Evolutionary conservation across 2,888 invertebrate genomes (phyloP).

Genomic region (Xestoiulus laeticollis): DNA sequence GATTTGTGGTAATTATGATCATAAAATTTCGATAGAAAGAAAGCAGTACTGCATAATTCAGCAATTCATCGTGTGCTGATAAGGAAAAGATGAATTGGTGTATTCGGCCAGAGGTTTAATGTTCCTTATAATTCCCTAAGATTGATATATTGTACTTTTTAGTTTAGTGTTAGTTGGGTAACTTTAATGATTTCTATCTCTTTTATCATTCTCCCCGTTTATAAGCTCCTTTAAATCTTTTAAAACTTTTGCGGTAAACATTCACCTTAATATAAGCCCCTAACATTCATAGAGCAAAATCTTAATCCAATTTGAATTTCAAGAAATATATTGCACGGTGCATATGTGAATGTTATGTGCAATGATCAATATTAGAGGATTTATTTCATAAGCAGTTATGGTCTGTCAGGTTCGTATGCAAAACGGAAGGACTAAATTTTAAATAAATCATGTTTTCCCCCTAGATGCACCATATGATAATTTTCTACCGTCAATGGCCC

Average conservation of each 20-base stretch:
- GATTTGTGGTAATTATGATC: constrained; percentile 34
- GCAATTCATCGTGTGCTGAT: constrained; percentile 1
- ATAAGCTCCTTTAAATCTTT: constrained; percentile 10
- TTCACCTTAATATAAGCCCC: neutral
- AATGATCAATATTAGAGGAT: constrained; percentile 14
- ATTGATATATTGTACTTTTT: constrained; percentile 17
- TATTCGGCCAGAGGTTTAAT: constrained; percentile 28
- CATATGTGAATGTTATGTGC: neutral
- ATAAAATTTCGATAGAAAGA: neutral
- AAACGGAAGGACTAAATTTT: constrained; percentile 34
- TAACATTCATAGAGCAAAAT: constrained; percentile 6
- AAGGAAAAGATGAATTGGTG: neutral
- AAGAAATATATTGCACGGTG: neutral
- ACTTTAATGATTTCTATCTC: neutral
- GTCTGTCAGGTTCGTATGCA: constrained; percentile 34
- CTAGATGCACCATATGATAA: constrained; percentile 1
- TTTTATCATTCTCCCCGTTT: neutral
- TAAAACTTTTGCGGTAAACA: neutral
- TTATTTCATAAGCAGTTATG: constrained; percentile 34
- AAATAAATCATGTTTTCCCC: constrained; percentile 34
- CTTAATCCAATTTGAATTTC: constrained; percentile 20
- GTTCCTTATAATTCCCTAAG: constrained; percentile 9
- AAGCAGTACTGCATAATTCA: constrained; percentile 3
- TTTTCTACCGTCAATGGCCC: neutral
- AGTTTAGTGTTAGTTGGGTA: constrained; percentile 12